phyloP scores from a whole-genome alignment of 2,113 vertebrate species.

The Carassius gibelio region DNA sequence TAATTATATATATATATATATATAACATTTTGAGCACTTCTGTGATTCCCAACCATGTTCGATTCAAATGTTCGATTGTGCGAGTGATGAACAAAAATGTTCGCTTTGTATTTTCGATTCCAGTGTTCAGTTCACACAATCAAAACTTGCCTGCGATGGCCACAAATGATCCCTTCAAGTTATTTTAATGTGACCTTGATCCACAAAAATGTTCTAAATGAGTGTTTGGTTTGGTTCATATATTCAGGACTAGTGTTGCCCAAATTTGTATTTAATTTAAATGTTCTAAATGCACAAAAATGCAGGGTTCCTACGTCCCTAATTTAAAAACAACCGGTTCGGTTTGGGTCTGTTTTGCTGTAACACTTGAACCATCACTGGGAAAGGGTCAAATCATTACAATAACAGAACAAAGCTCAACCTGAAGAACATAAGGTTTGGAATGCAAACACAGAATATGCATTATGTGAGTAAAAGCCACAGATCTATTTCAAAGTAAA shows the following conservation, averaged over 20 bases:
- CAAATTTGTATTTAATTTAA: background rate
- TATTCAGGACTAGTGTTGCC: background rate
- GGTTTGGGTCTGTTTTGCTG: background rate
- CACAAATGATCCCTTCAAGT: too few species aligned
- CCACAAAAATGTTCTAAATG: too few species aligned
- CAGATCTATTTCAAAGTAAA: background rate
- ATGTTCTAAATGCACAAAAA: background rate
- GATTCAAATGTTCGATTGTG: too few species aligned
- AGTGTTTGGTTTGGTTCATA: background rate
- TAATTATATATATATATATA: too few species aligned
- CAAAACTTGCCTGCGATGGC: too few species aligned
- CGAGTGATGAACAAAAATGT: too few species aligned
- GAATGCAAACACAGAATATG: background rate
- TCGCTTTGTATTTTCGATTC: too few species aligned
- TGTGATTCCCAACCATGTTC: background rate
- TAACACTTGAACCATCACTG: background rate
- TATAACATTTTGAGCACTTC: background rate
- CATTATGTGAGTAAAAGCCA: background rate
- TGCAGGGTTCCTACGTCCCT: background rate
- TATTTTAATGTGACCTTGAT: too few species aligned
- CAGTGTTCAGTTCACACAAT: too few species aligned
- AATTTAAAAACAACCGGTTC: background rate
- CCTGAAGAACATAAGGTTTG: background rate
- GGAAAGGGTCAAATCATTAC: background rate
- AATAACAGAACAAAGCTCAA: background rate